A percentile compares a stretch with the other conserved stretches of the same genome.
These are phyloP conservation scores for Ormia ochracea DNA, from an alignment of 2,888 invertebrate species.

Conservation along the genomic window DNA sequence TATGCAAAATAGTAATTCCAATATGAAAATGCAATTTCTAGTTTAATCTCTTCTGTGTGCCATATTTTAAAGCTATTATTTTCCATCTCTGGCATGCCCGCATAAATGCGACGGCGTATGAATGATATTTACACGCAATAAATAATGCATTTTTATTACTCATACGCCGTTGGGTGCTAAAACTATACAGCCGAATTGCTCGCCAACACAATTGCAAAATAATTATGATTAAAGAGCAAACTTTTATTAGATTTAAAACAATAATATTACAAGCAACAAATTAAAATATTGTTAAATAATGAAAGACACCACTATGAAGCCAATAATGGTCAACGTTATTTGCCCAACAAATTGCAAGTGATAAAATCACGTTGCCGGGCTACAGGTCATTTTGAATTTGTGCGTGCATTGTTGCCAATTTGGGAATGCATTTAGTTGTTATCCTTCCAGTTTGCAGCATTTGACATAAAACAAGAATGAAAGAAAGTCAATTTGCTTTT, in stretches of 20 bases:
- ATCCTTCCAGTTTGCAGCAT: background rate
- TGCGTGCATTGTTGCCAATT: slow-evolving; percentile 22
- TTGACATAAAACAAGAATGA: slow-evolving; percentile 44
- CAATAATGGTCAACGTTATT: slow-evolving; percentile 5
- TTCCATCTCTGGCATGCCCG: too few relatives aligned
- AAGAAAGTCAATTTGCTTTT: slow-evolving; percentile 45
- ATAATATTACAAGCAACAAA: background rate
- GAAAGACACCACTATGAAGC: background rate
- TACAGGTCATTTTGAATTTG: background rate
- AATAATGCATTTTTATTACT: slow-evolving; percentile 55
- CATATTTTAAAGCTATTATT: too few relatives aligned
- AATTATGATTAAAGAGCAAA: slow-evolving; percentile 37
- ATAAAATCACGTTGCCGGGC: slow-evolving; percentile 39
- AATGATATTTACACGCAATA: slow-evolving; percentile 24
- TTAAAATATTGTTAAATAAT: background rate
- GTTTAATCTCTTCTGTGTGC: too few relatives aligned
- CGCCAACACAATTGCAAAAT: background rate
- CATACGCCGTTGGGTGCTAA: slow-evolving; percentile 14
- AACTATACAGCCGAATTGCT: background rate
- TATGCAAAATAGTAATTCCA: too few relatives aligned
- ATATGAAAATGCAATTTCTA: too few relatives aligned
- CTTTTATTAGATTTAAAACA: slow-evolving; percentile 30
- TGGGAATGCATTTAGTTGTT: slow-evolving; percentile 27
- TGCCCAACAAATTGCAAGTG: slow-evolving; percentile 47
- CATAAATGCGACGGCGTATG: slow-evolving; percentile 16